phyloP scores from a whole-genome alignment of 2,888 invertebrate genomes.

The Siphonodentalium dalli region DNA sequence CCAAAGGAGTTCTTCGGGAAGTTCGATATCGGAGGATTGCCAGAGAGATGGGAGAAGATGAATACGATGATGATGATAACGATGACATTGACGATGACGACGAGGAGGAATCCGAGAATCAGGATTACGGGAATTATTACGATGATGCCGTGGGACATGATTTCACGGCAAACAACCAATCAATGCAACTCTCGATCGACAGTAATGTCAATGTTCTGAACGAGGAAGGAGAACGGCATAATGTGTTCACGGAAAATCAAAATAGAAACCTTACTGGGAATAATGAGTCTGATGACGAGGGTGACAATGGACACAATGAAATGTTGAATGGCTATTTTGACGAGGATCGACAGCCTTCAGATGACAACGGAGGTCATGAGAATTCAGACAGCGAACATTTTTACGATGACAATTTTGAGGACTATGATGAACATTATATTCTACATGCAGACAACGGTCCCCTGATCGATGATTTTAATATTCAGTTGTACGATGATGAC shows the following conservation, averaged over 20 bases:
- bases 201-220: slow-evolving; percentile 25
- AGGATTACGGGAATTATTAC: slow-evolving; percentile 52
- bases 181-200: slow-evolving; percentile 24
- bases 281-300: slow-evolving; percentile 17
- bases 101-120: slow-evolving; percentile 44
- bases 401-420: slow-evolving; percentile 57
- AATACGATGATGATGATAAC: slow-evolving; percentile 38
- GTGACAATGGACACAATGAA: slow-evolving; percentile 22
- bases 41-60: slow-evolving; percentile 49
- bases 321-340: slow-evolving; percentile 44
- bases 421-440: slow-evolving; percentile 56
- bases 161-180: slow-evolving; percentile 31
- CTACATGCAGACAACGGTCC: slow-evolving; percentile 44
- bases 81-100: slow-evolving; percentile 39
- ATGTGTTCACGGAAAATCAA: not conserved
- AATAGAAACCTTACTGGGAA: slow-evolving; percentile 4
- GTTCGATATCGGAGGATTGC: slow-evolving; percentile 57
- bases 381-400: slow-evolving; percentile 54
- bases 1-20: slow-evolving; percentile 61
- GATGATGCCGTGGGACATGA: slow-evolving; percentile 44
- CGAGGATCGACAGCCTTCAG: slow-evolving; percentile 31
- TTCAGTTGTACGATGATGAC: slow-evolving; percentile 39
- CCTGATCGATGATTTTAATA: slow-evolving; percentile 48
- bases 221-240: slow-evolving; percentile 16
- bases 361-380: slow-evolving; percentile 40